Base-by-base conservation (phyloP, 1,140 invertebrate species). In the Reticulitermes speratus region DNA sequence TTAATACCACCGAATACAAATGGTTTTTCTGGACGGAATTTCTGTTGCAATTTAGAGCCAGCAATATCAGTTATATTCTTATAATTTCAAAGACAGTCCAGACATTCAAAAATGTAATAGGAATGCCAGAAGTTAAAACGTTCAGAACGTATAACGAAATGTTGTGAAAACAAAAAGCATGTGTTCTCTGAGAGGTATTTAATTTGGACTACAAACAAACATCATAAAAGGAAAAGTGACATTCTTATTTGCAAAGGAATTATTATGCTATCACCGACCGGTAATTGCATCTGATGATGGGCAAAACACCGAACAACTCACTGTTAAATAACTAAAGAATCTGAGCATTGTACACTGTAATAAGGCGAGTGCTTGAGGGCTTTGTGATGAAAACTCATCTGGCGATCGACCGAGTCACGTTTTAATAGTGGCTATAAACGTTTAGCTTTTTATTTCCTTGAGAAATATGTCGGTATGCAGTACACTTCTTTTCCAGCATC, bases 181-280 rank as follows among this genome's bases (percentile, higher is more conserved):
- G 38, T 38, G 38, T 38, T 38, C 1, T 75, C 6, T 30, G 25
- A 65, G 0, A 65, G 59, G 7, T n/a, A 30, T n/a, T 9, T 75
- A 75, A 30, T 75, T 75, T 75, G 9, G n/a, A 75, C 25, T 75
- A 75, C 65, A 75, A 75, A 69, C 65, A 69, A 69, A 65, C 59
- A 65, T 65, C 16, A 65, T 23, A 65, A 65, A 75, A n/a, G 2
- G 14, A 8, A 30, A 75, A 75, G 25, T 30, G 65, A 75, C n/a
- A 75, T 14, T n/a, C n/a, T 75, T 11, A 30, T 6, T n/a, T 30
- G 8, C n/a, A 30, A 75, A 9, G 2, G 25, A 9, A 75, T 75
- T 75, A 30, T 14, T 25, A n/a, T 75, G n/a, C 65, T n/a, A 21
- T 65, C 19, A 65, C 1, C 59, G 12, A 12, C 19, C 19, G 59